These are phyloP conservation scores for Podarcis muralis DNA, from an alignment of 2,113 vertebrate genomes.

Conservation along the genomic window DNA sequence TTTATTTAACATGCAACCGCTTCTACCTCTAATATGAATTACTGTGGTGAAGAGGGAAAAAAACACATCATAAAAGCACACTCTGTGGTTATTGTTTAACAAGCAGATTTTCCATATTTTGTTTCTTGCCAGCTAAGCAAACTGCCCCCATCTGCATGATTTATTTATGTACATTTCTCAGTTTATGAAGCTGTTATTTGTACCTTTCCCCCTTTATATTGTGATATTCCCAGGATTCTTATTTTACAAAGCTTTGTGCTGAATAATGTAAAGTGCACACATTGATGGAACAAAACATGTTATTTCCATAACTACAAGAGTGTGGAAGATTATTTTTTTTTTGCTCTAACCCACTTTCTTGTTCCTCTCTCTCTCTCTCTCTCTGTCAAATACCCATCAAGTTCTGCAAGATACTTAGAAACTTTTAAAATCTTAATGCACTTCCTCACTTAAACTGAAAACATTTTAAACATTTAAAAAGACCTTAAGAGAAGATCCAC, in stretches of 20 bases:
- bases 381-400: constrained; percentile 30
- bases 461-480: constrained; percentile 25
- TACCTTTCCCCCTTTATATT: constrained; percentile 79
- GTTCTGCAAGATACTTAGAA: constrained; percentile 43
- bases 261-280: constrained; percentile 81
- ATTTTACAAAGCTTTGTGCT: constrained; percentile 83
- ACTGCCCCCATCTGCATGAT: constrained; percentile 85
- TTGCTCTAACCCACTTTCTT: constrained; percentile 45
- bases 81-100: constrained; percentile 87
- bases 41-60: constrained; percentile 77
- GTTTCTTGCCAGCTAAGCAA: constrained; percentile 87
- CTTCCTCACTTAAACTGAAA: constrained; percentile 10
- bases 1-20: constrained; percentile 85
- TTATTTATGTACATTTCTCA: constrained; percentile 87
- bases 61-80: constrained; percentile 81
- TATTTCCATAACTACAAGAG: constrained; percentile 68
- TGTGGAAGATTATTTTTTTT: constrained; percentile 42
- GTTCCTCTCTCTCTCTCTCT: neutral
- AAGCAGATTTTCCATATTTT: constrained; percentile 86
- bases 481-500: constrained; percentile 7
- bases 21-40: constrained; percentile 86
- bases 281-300: constrained; percentile 75
- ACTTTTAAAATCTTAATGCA: constrained; percentile 43
- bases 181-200: constrained; percentile 86
- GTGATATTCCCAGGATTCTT: constrained; percentile 84